phyloP scores from a whole-genome alignment of 2,113 vertebrate genomes.

The Propithecus coquereli region DNA sequence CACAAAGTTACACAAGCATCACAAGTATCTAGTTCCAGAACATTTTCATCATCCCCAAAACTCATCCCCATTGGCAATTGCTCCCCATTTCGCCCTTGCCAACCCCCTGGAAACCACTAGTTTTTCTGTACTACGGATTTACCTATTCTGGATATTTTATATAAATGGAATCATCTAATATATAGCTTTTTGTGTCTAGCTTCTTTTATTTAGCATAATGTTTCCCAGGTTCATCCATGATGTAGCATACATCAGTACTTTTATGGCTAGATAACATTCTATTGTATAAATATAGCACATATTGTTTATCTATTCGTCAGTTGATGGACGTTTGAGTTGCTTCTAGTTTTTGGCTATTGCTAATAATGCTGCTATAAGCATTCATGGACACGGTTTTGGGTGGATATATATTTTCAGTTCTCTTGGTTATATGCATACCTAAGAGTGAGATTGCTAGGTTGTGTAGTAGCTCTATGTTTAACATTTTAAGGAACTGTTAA shows the following conservation, averaged over 20 bases:
- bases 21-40: neutral
- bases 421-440: neutral
- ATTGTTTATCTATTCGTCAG: neutral
- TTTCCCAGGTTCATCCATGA: neutral
- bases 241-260: neutral
- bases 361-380: neutral
- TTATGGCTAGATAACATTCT: neutral
- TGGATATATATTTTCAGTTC: neutral
- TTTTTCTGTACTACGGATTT: neutral
- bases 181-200: neutral
- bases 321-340: neutral
- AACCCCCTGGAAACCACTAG: neutral
- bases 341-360: neutral
- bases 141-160: neutral
- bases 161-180: neutral
- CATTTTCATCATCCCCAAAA: neutral
- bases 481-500: neutral
- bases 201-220: neutral
- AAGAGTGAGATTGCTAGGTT: neutral
- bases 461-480: neutral
- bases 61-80: neutral
- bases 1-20: neutral
- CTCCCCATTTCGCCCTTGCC: neutral
- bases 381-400: neutral
- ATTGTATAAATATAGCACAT: neutral